Percentiles rank a stretch among this genome's conserved stretches.
phyloP scores from a whole-genome alignment of 2,113 vertebrate genomes.

The Calyptommatus sinebrachiatus region DNA sequence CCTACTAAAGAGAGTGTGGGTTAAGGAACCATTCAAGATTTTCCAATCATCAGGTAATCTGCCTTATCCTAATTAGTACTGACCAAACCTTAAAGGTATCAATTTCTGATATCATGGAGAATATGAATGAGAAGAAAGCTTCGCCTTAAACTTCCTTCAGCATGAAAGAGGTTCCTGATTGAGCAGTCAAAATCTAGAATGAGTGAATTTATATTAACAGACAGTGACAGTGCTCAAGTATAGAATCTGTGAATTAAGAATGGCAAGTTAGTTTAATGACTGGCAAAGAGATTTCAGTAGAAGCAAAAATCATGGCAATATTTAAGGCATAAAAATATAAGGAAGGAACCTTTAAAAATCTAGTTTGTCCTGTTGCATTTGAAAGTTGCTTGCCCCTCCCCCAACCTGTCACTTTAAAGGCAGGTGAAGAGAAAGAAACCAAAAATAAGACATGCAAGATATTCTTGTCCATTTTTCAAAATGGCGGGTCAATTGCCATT shows the following conservation, averaged over 20 bases:
- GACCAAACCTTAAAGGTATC: neutral
- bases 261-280: neutral
- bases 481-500: neutral
- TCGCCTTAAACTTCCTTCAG: too few species aligned
- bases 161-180: too few species aligned
- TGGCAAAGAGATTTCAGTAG: neutral
- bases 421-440: neutral
- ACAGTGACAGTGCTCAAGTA: neutral
- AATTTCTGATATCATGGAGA: neutral
- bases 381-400: neutral
- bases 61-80: neutral
- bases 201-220: neutral
- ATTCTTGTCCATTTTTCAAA: neutral
- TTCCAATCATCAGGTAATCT: neutral
- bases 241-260: neutral
- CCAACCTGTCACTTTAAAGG: neutral
- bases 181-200: neutral
- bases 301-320: neutral
- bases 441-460: neutral
- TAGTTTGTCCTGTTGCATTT: neutral
- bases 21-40: neutral
- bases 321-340: neutral
- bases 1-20: neutral
- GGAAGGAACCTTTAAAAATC: neutral
- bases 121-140: neutral